phyloP scores from a whole-genome alignment of 2,888 invertebrate species.

The Peribatodes rhomboidaria region DNA sequence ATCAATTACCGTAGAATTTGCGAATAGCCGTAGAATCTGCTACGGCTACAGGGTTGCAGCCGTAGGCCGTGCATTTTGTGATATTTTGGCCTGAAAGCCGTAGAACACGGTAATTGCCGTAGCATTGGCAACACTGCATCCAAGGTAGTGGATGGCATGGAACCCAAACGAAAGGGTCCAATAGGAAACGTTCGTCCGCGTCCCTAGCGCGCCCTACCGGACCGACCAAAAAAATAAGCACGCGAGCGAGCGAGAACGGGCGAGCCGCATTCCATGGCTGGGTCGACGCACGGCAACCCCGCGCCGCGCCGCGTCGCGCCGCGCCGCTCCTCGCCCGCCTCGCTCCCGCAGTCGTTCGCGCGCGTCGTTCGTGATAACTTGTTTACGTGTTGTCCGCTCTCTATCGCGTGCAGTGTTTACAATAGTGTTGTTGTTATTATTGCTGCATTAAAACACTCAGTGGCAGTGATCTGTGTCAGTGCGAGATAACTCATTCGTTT shows the following conservation, averaged over 20 bases:
- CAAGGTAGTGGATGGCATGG: slow-evolving; percentile 1
- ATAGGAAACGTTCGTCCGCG: slow-evolving; percentile 24
- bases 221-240: slow-evolving; percentile 73
- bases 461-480: slow-evolving; percentile 73
- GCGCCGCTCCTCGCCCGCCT: slow-evolving; percentile 35
- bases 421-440: slow-evolving; percentile 73
- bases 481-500: slow-evolving; percentile 52
- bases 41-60: too few species aligned
- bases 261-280: slow-evolving; percentile 82
- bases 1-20: too few species aligned
- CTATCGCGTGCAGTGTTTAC: slow-evolving; percentile 80
- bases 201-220: slow-evolving; percentile 57
- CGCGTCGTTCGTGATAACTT: slow-evolving; percentile 71
- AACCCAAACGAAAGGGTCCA: slow-evolving; percentile 6
- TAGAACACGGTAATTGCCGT: too few species aligned
- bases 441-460: slow-evolving; percentile 61
- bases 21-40: too few species aligned
- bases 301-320: slow-evolving; percentile 58
- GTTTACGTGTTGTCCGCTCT: slow-evolving; percentile 62
- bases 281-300: slow-evolving; percentile 65
- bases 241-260: slow-evolving; percentile 73
- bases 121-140: too few species aligned
- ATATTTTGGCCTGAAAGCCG: too few species aligned
- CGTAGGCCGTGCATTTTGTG: too few species aligned
- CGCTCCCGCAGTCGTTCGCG: slow-evolving; percentile 72